phyloP scores from a whole-genome alignment of 2,888 invertebrate species.

The Lycophotia porphyrea region DNA sequence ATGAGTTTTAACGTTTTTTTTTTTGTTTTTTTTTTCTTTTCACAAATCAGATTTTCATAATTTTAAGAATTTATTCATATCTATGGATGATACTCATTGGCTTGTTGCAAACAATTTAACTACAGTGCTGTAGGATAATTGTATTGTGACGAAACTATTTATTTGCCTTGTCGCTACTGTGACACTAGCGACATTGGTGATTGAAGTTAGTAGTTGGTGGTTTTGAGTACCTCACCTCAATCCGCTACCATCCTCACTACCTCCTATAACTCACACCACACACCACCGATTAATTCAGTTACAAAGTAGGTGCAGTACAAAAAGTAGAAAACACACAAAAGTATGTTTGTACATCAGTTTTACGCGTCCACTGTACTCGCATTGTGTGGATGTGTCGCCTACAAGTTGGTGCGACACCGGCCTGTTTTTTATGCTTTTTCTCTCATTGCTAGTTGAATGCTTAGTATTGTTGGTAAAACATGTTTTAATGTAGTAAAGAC shows the following conservation, averaged over 20 bases:
- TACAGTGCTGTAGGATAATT: no score
- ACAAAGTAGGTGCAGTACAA: slow-evolving; percentile 69
- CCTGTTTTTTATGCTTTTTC: slow-evolving; percentile 49
- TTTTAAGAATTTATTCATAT: no score
- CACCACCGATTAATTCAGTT: slow-evolving; percentile 65
- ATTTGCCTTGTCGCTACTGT: no score
- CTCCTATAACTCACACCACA: slow-evolving; percentile 28
- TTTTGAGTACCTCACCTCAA: no score
- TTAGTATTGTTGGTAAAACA: slow-evolving; percentile 28
- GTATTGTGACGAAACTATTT: no score
- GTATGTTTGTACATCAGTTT: slow-evolving; percentile 59
- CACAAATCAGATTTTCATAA: no score
- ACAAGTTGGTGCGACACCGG: slow-evolving; percentile 53
- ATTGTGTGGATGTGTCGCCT: slow-evolving; percentile 54
- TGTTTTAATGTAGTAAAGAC: slow-evolving; percentile 8
- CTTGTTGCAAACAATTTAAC: no score
- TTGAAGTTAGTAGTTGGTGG: no score
- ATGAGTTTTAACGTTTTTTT: no score
- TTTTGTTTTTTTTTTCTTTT: no score
- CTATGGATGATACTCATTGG: no score
- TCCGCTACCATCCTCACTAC: slow-evolving; percentile 18
- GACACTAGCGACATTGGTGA: no score
- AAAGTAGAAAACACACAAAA: slow-evolving; percentile 56
- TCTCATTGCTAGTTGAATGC: slow-evolving; percentile 29
- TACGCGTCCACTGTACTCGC: slow-evolving; percentile 44